Conservation (phyloP, 2,113 vertebrate species). For the Zosterops japonicus region DNA sequence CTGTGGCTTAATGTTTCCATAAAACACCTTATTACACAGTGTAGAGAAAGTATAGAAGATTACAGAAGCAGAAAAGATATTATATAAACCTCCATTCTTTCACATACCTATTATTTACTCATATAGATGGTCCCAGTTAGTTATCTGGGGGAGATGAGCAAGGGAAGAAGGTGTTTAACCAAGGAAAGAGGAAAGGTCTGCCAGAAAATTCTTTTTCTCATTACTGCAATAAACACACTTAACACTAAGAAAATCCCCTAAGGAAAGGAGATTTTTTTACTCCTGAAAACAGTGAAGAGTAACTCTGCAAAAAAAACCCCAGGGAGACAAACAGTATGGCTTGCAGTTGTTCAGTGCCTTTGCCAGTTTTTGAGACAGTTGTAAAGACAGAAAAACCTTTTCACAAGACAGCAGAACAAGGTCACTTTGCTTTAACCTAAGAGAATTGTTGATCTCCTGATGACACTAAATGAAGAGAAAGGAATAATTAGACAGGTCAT, state of each 20-base stretch:
- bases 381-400: neutral
- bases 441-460: neutral
- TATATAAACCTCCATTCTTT: neutral
- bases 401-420: neutral
- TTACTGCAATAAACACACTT: accelerated
- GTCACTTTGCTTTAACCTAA: neutral
- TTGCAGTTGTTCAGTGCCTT: neutral
- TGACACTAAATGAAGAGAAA: neutral
- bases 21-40: neutral
- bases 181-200: neutral
- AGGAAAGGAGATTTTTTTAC: neutral
- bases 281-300: neutral
- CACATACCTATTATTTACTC: neutral
- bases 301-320: neutral
- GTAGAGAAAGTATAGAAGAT: neutral
- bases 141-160: neutral
- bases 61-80: neutral
- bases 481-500: neutral
- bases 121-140: neutral
- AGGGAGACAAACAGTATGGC: neutral
- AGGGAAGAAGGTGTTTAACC: neutral
- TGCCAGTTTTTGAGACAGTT: neutral
- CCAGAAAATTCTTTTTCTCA: neutral
- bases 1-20: neutral
- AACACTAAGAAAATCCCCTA: neutral